Evolutionary conservation across 2,797 vertebrate genomes (phyloP).

Genomic region (Cyclopterus lumpus): DNA sequence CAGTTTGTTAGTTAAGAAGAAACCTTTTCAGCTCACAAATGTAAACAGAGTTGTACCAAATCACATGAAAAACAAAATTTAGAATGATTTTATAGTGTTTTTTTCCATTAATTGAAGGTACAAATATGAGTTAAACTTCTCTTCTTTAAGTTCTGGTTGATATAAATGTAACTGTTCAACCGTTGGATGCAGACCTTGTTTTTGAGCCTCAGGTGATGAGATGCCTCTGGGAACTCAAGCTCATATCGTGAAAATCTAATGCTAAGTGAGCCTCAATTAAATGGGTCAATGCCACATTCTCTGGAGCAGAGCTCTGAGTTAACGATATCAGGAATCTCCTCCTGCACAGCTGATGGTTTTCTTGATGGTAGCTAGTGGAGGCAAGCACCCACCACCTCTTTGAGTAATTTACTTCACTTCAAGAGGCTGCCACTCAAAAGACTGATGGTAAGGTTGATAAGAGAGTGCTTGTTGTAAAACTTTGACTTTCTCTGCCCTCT

Average conservation of each 20-base stretch:
- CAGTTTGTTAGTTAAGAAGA: conserved; percentile 1
- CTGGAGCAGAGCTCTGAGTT: conserved; percentile 52
- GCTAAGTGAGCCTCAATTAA: conserved; percentile 64
- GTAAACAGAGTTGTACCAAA: background rate
- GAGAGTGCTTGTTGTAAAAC: conserved; percentile 50
- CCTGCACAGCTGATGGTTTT: conserved; percentile 60
- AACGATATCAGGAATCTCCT: conserved; percentile 66
- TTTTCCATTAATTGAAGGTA: conserved; percentile 14
- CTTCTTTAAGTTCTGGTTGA: background rate
- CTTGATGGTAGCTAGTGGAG: conserved; percentile 39
- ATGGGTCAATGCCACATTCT: conserved; percentile 27
- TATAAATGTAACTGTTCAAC: conserved; percentile 31
- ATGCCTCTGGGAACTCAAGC: conserved; percentile 36
- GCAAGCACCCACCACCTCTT: conserved; percentile 47
- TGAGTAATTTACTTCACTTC: conserved; percentile 68
- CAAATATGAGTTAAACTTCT: conserved; percentile 26
- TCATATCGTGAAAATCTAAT: conserved; percentile 51
- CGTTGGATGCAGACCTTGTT: background rate
- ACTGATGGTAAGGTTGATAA: conserved; percentile 48
- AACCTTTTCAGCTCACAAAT: conserved; percentile 1
- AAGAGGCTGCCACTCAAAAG: conserved; percentile 63
- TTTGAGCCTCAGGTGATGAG: conserved; percentile 33
- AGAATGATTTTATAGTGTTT: background rate
- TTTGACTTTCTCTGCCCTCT: conserved; percentile 48
- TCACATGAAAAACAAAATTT: background rate